Conservation (phyloP, 2,113 vertebrate species). For the Cynopterus brachyotis region DNA sequence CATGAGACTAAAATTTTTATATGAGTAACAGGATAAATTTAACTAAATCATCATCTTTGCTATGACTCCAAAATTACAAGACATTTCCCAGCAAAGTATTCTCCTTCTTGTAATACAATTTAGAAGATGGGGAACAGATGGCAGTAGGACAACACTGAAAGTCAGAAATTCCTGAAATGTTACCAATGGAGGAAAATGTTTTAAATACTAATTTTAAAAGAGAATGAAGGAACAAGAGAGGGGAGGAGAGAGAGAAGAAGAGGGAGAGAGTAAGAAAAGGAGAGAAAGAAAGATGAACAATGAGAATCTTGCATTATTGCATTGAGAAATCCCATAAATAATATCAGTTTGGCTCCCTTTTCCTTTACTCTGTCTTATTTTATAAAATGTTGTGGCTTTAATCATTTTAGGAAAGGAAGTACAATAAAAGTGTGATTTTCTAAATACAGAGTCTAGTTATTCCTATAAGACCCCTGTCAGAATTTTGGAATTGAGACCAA, state of each 20-base stretch:
- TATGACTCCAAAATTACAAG: not conserved
- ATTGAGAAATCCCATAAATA: conserved; percentile 51
- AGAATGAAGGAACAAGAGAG: too few relatives aligned
- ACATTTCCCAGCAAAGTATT: not conserved
- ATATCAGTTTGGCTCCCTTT: not conserved
- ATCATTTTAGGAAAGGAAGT: conserved; percentile 32
- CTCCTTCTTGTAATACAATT: not conserved
- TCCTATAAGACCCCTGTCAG: conserved; percentile 10
- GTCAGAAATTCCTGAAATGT: not conserved
- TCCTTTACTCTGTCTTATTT: not conserved
- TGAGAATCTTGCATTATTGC: not conserved
- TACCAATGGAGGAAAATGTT: not conserved
- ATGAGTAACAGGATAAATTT: not conserved
- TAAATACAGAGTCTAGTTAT: not conserved
- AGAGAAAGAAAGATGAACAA: not conserved
- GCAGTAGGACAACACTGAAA: not conserved
- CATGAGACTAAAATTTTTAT: not conserved
- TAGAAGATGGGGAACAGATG: not conserved
- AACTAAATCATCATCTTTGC: not conserved
- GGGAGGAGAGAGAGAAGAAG: not conserved
- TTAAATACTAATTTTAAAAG: not conserved
- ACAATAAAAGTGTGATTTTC: not conserved
- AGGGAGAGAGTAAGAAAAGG: not conserved
- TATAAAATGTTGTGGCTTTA: conserved; percentile 51
- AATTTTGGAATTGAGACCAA: conserved; percentile 15